phyloP scores from a whole-genome alignment of 2,113 vertebrate species.

The Podarcis cretensis region DNA sequence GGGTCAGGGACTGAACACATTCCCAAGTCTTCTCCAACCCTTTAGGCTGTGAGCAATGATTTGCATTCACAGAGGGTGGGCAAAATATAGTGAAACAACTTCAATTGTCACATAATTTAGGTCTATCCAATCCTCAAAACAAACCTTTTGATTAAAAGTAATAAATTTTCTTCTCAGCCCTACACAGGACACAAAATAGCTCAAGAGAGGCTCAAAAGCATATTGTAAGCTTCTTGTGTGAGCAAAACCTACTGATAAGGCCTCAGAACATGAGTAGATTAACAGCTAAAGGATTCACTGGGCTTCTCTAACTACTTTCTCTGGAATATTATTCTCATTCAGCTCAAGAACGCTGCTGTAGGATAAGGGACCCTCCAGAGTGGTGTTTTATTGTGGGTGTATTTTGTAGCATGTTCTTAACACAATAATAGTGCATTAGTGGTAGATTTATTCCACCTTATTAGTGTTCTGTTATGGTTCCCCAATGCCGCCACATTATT shows the following conservation, averaged over 20 bases:
- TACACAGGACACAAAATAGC: not conserved
- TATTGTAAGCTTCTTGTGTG: not conserved
- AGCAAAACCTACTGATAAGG: not conserved
- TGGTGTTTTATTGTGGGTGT: no score
- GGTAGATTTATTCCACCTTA: no score
- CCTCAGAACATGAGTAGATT: not conserved
- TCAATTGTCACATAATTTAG: not conserved
- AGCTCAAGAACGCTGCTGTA: not conserved
- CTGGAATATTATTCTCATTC: not conserved
- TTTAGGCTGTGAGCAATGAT: not conserved
- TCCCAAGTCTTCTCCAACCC: not conserved
- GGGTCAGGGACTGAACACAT: not conserved
- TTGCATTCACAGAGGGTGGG: not conserved
- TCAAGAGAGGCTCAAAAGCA: not conserved
- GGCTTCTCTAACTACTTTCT: not conserved
- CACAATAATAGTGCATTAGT: no score
- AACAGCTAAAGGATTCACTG: not conserved
- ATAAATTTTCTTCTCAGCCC: not conserved
- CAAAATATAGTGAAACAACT: not conserved
- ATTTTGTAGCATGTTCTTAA: no score
- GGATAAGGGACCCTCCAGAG: not conserved
- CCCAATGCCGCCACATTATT: no score
- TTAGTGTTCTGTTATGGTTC: no score
- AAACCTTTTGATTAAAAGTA: not conserved
- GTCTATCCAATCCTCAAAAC: not conserved